phyloP scores from a whole-genome alignment of 30 jellyfish, hydroid and myxozoan genomes.

The Aurelia coerulea region DNA sequence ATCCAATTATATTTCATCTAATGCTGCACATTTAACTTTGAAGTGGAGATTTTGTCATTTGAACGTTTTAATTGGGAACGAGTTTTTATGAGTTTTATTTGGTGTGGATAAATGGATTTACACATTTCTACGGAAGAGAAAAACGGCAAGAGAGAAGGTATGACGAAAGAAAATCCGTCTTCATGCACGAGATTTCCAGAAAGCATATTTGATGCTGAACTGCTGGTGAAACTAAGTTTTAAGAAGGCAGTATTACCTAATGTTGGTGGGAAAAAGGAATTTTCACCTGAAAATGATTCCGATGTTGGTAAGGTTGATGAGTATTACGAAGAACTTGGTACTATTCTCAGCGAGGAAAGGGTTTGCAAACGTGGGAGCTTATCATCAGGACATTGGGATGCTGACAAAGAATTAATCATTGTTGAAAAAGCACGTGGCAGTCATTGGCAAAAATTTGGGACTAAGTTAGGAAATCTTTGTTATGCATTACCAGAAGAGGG shows the following conservation, averaged over 20 bases:
- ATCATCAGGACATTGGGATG: slow-evolving; percentile 58
- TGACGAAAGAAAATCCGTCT: not conserved
- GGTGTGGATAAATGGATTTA: no score
- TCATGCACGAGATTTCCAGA: slow-evolving; percentile 18
- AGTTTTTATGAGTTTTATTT: no score
- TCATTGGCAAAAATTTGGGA: slow-evolving; percentile 59
- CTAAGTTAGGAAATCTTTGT: slow-evolving; percentile 11
- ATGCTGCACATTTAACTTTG: no score
- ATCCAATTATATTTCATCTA: no score
- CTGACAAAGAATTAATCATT: not conserved
- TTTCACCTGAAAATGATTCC: not conserved
- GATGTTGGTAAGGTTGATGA: not conserved
- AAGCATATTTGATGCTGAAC: slow-evolving; percentile 37
- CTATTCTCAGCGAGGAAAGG: slow-evolving; percentile 56
- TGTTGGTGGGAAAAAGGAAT: slow-evolving; percentile 53
- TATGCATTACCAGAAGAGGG: slow-evolving; percentile 70
- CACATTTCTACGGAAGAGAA: no score
- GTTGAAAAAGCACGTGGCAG: slow-evolving; percentile 42
- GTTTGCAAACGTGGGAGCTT: slow-evolving; percentile 55
- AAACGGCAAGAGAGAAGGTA: no score
- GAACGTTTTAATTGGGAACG: no score
- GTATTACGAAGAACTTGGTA: slow-evolving; percentile 37
- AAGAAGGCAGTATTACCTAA: slow-evolving; percentile 39
- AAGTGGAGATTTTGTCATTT: no score
- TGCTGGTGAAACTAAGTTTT: slow-evolving; percentile 10